Evolutionary conservation across 2,797 vertebrate species (phyloP), one percentile per base, ranked within the genome.

Genomic region (Acestrorhynchus altus): DNA sequence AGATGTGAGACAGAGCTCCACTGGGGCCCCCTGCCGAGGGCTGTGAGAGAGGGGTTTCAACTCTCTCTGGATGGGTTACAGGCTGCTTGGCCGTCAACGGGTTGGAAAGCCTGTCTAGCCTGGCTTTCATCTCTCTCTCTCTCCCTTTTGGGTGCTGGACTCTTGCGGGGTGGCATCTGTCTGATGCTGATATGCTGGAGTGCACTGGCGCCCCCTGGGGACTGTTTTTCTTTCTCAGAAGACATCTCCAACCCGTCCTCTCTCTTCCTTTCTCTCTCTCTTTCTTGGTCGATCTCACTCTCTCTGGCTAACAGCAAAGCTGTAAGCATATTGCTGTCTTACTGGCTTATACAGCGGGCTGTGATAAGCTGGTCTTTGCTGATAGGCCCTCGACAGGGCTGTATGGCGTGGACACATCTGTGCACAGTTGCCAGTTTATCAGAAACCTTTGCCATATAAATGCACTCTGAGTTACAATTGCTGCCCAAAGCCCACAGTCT

Each of bases 121-220:
- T 71, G 40, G 66, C 69, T 28, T 65, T 78, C 72, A 66, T 65
- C 67, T 83, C 26, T 12, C 51, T 59, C 10, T 74, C 15, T 35
- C 44, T 59, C 85, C 82, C 59, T 18, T 80, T 72, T 80, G 75
- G 80, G 71, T 72, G 28, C 56, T 20, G 46, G 52, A 61, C 65
- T 61, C 66, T 74, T 10, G 16, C 57, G 56, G 31, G 76, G 57
- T 78, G 63, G 66, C 68, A 80, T 82, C 67, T 84, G 81, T 76
- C 72, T 64, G 63, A 69, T 51, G 64, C 78, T 74, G 83, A 83
- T 85, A 85, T 64, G 51, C 52, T 39, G 18, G 70, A 79, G 72
- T 20, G 44, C 51, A 69, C n/a, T 49, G 46, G 54, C 51, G 68
- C 35, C 78, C 69, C 40, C 67, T 65, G 54, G 68, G 59, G 39